Evolutionary conservation across 2,888 invertebrate genomes (phyloP).

Genomic region (Cylindroiulus punctatus): DNA sequence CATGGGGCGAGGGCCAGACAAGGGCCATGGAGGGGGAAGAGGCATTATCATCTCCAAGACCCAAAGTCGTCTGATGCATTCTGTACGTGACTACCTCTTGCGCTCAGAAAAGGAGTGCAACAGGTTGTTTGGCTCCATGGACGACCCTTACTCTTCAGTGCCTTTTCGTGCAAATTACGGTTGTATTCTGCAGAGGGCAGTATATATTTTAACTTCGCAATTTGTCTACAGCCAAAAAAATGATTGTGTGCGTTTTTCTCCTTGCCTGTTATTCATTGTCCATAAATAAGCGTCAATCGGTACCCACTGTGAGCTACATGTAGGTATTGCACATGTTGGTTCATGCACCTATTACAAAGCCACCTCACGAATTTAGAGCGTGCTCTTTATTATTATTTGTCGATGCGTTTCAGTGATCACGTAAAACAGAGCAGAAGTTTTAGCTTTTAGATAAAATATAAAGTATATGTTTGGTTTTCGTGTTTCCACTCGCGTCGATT

Average conservation of each 20-base stretch:
- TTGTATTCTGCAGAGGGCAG: not conserved
- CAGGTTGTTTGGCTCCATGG: not conserved
- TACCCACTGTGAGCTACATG: not conserved
- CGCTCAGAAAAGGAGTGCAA: not conserved
- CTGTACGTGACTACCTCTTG: not conserved
- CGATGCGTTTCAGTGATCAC: conserved; percentile 1
- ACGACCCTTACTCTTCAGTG: not conserved
- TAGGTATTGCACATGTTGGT: not conserved
- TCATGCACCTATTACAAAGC: not conserved
- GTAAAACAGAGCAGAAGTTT: not conserved
- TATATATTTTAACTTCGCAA: not conserved
- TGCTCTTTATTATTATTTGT: not conserved
- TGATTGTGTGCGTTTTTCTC: conserved; percentile 23
- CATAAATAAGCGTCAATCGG: conserved; percentile 36
- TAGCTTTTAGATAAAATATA: conserved; percentile 1
- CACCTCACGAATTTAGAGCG: conserved; percentile 25
- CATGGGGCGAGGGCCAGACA: not conserved
- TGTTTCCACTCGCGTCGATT: not conserved
- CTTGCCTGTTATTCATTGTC: not conserved
- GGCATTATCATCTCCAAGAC: not conserved
- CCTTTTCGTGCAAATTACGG: conserved; percentile 6
- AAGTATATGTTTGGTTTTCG: not conserved
- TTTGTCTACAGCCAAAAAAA: not conserved
- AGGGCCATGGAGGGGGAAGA: not conserved
- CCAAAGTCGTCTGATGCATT: not conserved